Conservation (phyloP, 2,888 invertebrate species). For the Drosophila niveifrons region DNA sequence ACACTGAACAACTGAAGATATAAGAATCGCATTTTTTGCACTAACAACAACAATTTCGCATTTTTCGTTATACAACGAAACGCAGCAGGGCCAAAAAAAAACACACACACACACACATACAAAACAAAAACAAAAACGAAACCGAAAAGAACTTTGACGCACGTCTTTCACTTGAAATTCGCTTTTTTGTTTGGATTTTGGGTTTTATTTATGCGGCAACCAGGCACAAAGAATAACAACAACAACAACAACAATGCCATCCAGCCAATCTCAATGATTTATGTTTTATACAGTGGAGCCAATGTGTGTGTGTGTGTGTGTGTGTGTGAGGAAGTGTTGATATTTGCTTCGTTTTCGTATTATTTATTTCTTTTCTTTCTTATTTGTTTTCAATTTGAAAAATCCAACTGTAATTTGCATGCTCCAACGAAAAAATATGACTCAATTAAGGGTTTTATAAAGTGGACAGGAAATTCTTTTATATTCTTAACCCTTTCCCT, state of each 20-base stretch:
- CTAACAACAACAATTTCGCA: slow-evolving; percentile 50
- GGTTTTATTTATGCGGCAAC: slow-evolving; percentile 56
- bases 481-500: not conserved
- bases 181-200: slow-evolving; percentile 62
- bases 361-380: too few relatives aligned
- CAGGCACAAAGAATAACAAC: slow-evolving; percentile 23
- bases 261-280: slow-evolving; percentile 58
- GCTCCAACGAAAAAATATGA: slow-evolving; percentile 3
- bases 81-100: slow-evolving; percentile 27
- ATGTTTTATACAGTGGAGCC: slow-evolving; percentile 33
- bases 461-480: not conserved
- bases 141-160: slow-evolving; percentile 49
- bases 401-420: slow-evolving; percentile 8
- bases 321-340: slow-evolving; percentile 10
- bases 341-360: not conserved
- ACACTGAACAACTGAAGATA: not conserved
- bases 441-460: not conserved
- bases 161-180: slow-evolving; percentile 57
- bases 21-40: slow-evolving; percentile 44
- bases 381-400: slow-evolving; percentile 1
- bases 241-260: not conserved
- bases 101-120: too few relatives aligned
- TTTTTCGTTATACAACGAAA: slow-evolving; percentile 10
- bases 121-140: too few relatives aligned
- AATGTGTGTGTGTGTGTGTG: slow-evolving; percentile 1